Base-by-base conservation (phyloP, 2,113 vertebrate species). In the Zosterops borbonicus region DNA sequence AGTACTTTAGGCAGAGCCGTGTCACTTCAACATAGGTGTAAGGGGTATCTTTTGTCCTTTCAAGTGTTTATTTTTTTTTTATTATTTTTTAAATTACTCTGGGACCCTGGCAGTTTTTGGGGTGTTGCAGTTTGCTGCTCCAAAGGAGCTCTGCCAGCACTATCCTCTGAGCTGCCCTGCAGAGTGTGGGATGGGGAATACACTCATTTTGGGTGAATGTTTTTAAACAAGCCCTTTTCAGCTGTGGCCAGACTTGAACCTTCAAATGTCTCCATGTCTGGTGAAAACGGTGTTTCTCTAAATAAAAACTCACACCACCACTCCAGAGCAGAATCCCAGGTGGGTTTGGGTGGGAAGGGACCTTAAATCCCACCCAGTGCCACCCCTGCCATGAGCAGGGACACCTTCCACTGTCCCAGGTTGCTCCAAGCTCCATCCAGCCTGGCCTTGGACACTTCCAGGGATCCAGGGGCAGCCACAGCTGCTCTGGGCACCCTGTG, bases 161-260 rank as follows among this genome's bases (percentile, higher is more conserved):
- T 8, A 6, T 89, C 31, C 50, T 9, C 4, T 0, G 10, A 80
- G 73, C 75, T 59, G 60, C 65, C 53, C 77, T 91, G 56, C 41
- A 29, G 60, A 59, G 33, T 4, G 29, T 89, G 20, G 47, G 27
- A 59, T 68, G 91, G 69, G 84, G 81, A 95, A 73, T 10, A 8
- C 14, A 58, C 47, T 69, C 28, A 21, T 89, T 87, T 63, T 74
- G 65, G 91, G 64, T 8, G 50, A 35, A 27, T 68, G 62, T 67
- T 79, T 83, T 89, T 37, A 89, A 91, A 63, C 86, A 86, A 93
- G 71, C 15, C 27, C 42, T 82, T 77, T 82, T 60, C 82, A 92
- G 83, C 68, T 31, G 47, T 3, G 19, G 82, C 69, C 79, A 91
- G 59, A 46, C 47, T 74, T 44, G 78, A 89, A 49, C 49, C 17